phyloP scores from a whole-genome alignment of 2,888 invertebrate species.

The Caenorhabditis plicata region DNA sequence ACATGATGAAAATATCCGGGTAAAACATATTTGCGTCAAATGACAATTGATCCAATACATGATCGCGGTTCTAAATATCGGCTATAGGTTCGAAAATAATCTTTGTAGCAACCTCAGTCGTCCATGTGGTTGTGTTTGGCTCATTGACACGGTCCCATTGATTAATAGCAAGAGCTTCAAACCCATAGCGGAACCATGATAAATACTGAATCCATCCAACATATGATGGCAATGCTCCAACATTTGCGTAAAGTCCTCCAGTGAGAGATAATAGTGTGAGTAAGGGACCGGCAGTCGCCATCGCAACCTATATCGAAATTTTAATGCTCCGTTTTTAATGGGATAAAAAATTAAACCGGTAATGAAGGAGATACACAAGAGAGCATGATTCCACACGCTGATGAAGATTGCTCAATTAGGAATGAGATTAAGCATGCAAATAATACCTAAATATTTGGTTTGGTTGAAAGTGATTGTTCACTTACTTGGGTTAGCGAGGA shows the following conservation, averaged over 20 bases:
- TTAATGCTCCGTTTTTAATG: neutral
- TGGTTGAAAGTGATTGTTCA: neutral
- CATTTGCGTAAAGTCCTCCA: constrained; percentile 64
- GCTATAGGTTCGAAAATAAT: neutral
- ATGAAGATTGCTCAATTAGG: constrained; percentile 51
- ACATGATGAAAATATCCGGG: constrained; percentile 51
- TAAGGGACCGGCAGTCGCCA: constrained; percentile 59
- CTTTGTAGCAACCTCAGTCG: constrained; percentile 7
- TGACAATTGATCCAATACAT: constrained; percentile 35
- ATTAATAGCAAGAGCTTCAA: constrained; percentile 68
- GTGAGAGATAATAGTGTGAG: constrained; percentile 60
- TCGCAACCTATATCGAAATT: constrained; percentile 25
- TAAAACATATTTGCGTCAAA: constrained; percentile 53
- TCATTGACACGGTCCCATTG: constrained; percentile 53
- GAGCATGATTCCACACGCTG: constrained; percentile 60
- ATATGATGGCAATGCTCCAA: constrained; percentile 60
- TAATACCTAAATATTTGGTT: constrained; percentile 20
- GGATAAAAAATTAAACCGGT: constrained; percentile 44
- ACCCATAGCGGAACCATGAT: constrained; percentile 58
- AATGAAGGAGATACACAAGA: constrained; percentile 59
- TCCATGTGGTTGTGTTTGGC: constrained; percentile 29
- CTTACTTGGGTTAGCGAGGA: constrained; percentile 29
- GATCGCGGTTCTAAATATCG: constrained; percentile 24
- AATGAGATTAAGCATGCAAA: constrained; percentile 41
- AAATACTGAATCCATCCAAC: constrained; percentile 60